These are phyloP conservation scores for Drosophila nikananu DNA, from an alignment of 1,140 invertebrate genomes.

Conservation along the genomic window DNA sequence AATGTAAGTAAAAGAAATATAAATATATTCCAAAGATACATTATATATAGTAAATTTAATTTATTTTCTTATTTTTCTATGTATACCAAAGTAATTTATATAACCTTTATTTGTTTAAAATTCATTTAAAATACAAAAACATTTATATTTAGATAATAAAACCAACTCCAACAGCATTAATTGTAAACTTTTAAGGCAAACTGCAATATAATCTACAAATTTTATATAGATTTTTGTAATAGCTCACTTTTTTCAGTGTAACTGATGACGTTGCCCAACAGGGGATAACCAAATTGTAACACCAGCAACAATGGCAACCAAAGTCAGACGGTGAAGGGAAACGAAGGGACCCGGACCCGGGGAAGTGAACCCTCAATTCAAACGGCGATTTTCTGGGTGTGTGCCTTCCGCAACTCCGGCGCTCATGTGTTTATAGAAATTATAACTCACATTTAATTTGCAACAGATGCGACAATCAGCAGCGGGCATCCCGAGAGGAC, in stretches of 20 bases:
- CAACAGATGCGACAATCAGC: slow-evolving; percentile 83
- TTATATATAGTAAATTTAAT: no score
- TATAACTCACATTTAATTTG: slow-evolving; percentile 85
- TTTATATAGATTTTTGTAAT: not conserved
- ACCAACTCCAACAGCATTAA: no score
- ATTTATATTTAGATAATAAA: no score
- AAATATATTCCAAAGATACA: not conserved
- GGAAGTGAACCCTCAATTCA: slow-evolving; percentile 70
- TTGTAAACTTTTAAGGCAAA: no score
- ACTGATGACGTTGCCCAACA: slow-evolving; percentile 42
- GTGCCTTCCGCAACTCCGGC: slow-evolving; percentile 18
- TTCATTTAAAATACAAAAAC: no score
- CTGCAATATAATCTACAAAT: not conserved
- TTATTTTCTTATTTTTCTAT: not conserved
- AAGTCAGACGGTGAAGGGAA: slow-evolving; percentile 41
- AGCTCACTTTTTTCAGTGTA: slow-evolving; percentile 2
- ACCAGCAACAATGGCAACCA: slow-evolving; percentile 68
- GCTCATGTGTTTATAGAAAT: slow-evolving; percentile 75
- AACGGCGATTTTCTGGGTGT: slow-evolving; percentile 71
- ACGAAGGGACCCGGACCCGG: slow-evolving; percentile 1
- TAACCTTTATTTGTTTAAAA: not conserved
- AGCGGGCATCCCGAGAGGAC: slow-evolving; percentile 42
- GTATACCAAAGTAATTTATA: not conserved
- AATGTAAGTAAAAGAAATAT: not conserved
- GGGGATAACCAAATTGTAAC: slow-evolving; percentile 76